Evolutionary conservation across 92 coral and sea anemone genomes (phyloP).

Genomic region (Paramuricea clavata): DNA sequence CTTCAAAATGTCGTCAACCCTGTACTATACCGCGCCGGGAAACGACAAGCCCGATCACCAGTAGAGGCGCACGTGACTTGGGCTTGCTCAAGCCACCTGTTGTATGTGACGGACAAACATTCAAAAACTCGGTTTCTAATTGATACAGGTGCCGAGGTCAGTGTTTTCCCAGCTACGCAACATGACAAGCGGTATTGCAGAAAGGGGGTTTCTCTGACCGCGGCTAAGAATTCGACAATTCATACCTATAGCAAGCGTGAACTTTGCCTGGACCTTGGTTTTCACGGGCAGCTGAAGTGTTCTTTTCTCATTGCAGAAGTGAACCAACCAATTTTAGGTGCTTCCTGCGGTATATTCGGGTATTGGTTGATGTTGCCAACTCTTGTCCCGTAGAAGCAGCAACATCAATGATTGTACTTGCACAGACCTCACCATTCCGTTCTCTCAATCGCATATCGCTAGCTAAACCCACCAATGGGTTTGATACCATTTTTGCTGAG

Average conservation of each 20-base stretch:
- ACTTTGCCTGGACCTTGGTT: conserved; percentile 10
- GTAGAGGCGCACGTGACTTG: conserved; percentile 11
- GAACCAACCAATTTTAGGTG: too few species aligned
- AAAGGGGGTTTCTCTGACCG: neutral
- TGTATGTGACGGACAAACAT: neutral
- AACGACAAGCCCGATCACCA: conserved; percentile 11
- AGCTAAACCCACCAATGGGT: neutral
- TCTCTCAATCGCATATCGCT: neutral
- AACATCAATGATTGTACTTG: neutral
- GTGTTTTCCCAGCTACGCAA: neutral
- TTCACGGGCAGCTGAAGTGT: too few species aligned
- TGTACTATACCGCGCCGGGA: neutral
- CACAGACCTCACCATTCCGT: neutral
- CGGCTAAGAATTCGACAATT: conserved; percentile 11
- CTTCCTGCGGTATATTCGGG: neutral
- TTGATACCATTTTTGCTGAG: neutral
- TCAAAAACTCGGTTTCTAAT: too few species aligned
- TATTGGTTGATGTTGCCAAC: neutral
- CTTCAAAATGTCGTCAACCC: neutral
- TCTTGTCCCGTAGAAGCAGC: neutral
- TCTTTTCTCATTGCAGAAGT: too few species aligned
- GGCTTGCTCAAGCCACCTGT: neutral
- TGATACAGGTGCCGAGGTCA: conserved; percentile 2
- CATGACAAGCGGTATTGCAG: neutral
- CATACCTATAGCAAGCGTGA: neutral